Base-by-base conservation (phyloP, 2,797 vertebrate species). In the Megalops cyprinoides region DNA sequence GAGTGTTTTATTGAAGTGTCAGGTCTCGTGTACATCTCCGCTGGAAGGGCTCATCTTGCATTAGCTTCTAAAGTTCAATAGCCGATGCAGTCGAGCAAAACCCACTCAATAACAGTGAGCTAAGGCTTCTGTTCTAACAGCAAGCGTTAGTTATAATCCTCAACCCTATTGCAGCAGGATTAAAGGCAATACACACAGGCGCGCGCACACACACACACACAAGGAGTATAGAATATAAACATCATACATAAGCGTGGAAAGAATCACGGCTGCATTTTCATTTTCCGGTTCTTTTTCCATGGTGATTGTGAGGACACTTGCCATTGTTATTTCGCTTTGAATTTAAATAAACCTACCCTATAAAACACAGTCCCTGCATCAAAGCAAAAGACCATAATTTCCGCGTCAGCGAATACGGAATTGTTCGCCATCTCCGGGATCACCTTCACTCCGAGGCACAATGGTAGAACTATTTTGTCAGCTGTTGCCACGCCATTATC, bases 31-130 rank as follows among this genome's bases (percentile, higher is more conserved):
- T 86, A 81, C 87, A 90, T 92, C 90, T 77, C 83, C 56, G 81
- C 87, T 89, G 90, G 87, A 93, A 88, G 88, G 85, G 83, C 89
- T 94, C 89, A 85, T 89, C 89, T 89, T 87, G 90, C 91, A 93
- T 93, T 89, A 90, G 86, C 89, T 80, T 86, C 79, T 62, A 85
- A 86, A 82, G 88, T 86, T 91, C 90, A 90, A 87, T 88, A 91
- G 88, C 86, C 81, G 79, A 78, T 53, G 82, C 89, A 44, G 80
- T 82, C 88, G 83, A 90, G 90, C 90, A 88, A 62, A 84, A 82
- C 84, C 87, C 87, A 88, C 86, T 91, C 90, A 74, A 90, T 93
- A 92, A 83, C 87, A 84, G 87, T 80, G 49, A 83, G 88, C 86
- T 86, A 83, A 83, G 60, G 74, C 74, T 39, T 71, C 79, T 76